Evolutionary conservation across 2,888 invertebrate species (phyloP).

Genomic region (Hypselothyrea guttata): DNA sequence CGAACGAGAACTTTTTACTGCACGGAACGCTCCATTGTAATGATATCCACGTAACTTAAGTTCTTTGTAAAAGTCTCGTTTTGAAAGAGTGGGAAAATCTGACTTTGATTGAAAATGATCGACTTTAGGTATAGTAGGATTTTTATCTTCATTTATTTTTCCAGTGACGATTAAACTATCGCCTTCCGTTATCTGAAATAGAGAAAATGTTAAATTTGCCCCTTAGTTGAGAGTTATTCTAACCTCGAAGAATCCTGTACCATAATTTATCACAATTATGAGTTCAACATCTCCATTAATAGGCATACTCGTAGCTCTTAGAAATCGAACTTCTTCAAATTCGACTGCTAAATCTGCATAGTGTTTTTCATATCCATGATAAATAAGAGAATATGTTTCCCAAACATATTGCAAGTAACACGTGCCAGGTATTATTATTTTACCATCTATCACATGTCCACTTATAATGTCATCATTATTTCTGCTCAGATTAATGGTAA

Average conservation of each 20-base stretch:
- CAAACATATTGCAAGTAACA: conserved; percentile 90
- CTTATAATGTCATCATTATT: conserved; percentile 88
- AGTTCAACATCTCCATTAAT: conserved; percentile 85
- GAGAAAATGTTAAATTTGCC: background rate
- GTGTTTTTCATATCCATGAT: conserved; percentile 85
- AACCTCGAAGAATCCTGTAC: conserved; percentile 85
- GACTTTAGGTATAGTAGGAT: conserved; percentile 56
- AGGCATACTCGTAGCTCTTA: conserved; percentile 91
- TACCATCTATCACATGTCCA: conserved; percentile 93
- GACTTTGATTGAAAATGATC: conserved; percentile 52
- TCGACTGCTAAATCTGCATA: conserved; percentile 89
- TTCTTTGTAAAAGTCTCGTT: conserved; percentile 88
- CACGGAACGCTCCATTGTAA: conserved; percentile 82
- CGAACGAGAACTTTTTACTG: conserved; percentile 74
- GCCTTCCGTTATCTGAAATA: conserved; percentile 86
- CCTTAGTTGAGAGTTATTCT: too few species aligned
- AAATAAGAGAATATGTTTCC: conserved; percentile 89
- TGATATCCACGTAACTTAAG: conserved; percentile 88
- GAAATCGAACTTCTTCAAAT: conserved; percentile 92
- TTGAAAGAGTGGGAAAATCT: conserved; percentile 82
- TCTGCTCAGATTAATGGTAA: conserved; percentile 85
- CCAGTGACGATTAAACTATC: conserved; percentile 88
- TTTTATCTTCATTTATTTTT: conserved; percentile 83
- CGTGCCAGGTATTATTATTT: conserved; percentile 88
- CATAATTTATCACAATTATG: conserved; percentile 85